Conservation (phyloP, 2,797 vertebrate species). For the Coranthus polyacanthus region DNA sequence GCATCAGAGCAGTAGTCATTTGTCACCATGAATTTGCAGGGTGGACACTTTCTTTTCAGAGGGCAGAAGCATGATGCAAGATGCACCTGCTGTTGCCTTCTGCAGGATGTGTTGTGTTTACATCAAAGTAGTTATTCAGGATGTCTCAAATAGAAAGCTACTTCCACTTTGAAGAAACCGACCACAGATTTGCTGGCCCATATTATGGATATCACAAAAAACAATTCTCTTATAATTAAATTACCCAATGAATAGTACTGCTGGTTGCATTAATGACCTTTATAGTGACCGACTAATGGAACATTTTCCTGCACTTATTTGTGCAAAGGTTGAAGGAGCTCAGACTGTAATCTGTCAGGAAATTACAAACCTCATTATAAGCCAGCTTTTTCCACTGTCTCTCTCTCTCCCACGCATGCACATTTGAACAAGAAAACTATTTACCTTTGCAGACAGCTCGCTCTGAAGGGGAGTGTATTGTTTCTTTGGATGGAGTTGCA, state of each 20-base stretch:
- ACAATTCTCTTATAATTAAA: neutral
- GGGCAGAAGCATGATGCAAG: conserved; percentile 75
- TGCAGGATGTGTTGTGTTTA: conserved; percentile 36
- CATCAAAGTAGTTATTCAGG: neutral
- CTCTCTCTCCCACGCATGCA: no score
- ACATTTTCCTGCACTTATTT: neutral
- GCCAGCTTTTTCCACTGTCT: conserved; percentile 3
- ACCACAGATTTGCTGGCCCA: neutral
- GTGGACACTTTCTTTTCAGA: conserved; percentile 65
- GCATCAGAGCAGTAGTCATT: conserved; percentile 68
- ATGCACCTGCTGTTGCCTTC: conserved; percentile 65
- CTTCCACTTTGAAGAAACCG: neutral
- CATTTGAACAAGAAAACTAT: no score
- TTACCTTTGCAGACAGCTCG: conserved; percentile 12
- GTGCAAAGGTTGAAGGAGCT: conserved; percentile 3
- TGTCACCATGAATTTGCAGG: conserved; percentile 62
- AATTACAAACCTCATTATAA: no score
- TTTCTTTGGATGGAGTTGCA: conserved; percentile 61
- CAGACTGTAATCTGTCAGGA: neutral
- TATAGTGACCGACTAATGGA: neutral
- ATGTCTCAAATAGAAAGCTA: conserved; percentile 9
- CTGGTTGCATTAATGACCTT: conserved; percentile 1
- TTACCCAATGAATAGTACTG: neutral
- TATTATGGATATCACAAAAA: neutral
- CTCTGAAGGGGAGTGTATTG: conserved; percentile 58